These are phyloP conservation scores for Bombus fervidus DNA, from an alignment of 1,140 invertebrate species.

Conservation along the genomic window DNA sequence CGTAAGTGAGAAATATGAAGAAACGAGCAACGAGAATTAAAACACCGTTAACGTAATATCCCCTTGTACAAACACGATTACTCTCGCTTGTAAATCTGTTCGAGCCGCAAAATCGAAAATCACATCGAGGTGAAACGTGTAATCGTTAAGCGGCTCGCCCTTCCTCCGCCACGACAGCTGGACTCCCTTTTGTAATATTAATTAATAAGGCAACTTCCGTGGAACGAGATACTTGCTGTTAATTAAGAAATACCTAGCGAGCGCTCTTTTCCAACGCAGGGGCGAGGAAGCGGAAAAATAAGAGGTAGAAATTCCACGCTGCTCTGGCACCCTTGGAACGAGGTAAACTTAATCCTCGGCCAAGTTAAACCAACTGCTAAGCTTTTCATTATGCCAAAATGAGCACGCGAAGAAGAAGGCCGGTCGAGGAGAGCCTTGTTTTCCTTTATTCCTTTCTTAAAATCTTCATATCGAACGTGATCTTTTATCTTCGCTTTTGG, in stretches of 20 bases:
- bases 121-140: not conserved
- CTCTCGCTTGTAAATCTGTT: not conserved
- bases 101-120: not conserved
- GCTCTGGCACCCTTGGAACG: constrained; percentile 68
- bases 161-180: not conserved
- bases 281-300: constrained; percentile 69
- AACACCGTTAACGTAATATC: not conserved
- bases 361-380: constrained; percentile 73
- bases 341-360: constrained; percentile 71
- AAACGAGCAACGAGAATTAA: not conserved
- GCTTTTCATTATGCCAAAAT: constrained; percentile 68
- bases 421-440: constrained; percentile 28
- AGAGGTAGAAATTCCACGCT: constrained; percentile 70
- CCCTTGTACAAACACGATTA: not conserved
- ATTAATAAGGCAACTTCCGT: constrained; percentile 68
- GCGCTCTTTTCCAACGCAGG: constrained; percentile 57
- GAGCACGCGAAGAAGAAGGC: constrained; percentile 43
- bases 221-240: constrained; percentile 68
- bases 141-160: not conserved
- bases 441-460: not conserved
- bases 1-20: not conserved
- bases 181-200: constrained; percentile 64
- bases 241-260: constrained; percentile 73
- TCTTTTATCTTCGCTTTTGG: not conserved
- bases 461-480: not conserved